Base-by-base conservation (phyloP, 1,140 invertebrate species). In the Drosophila pectinifera region DNA sequence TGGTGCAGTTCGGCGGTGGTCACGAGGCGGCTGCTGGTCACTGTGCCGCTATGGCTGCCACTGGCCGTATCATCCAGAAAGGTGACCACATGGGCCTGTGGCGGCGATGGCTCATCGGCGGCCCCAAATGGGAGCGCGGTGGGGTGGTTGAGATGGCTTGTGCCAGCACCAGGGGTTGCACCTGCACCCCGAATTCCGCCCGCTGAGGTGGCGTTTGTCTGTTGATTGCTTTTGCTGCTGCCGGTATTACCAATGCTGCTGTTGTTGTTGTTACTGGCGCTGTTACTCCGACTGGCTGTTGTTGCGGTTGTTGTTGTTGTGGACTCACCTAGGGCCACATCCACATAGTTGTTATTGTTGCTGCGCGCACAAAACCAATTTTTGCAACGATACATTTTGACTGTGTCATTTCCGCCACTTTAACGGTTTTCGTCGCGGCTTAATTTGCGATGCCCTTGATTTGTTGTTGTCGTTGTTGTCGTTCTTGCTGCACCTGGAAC, bases 361-460 rank as follows among this genome's bases (percentile, higher is more conserved):
- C 79, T 91, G 58, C 94, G 89, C 34, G 94, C 89, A 79, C 94
- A 94, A 62, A 94, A 90, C 94, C 94, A 94, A 49, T 93, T 92
- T 34, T 94, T 93, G 85, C 94, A 94, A 49, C 86, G 90, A 80
- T 91, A 89, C 90, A 91, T 91, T 85, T 78, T 68, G 78, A 57
- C 74, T 85, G 70, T 84, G 81, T 86, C 83, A 88, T 88, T 88
- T 79, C 83, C 83, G 84, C 67, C 83, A 68, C 84, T 86, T 86
- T 83, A 85, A 85, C 69, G 74, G 82, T 65, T 53, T 61, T 65
- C 73, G 65, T 48, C 46, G 61, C 42, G 38, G 53, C 16, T 62
- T 64, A 54, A 53, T 64, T 63, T 74, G 58, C 39, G 48, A 46
- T 46, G 18, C 7, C 22, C 34, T 65, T 43, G 22, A 36, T 59